Evolutionary conservation across 2,888 invertebrate genomes (phyloP).

Genomic region (Drosophila algonquin): DNA sequence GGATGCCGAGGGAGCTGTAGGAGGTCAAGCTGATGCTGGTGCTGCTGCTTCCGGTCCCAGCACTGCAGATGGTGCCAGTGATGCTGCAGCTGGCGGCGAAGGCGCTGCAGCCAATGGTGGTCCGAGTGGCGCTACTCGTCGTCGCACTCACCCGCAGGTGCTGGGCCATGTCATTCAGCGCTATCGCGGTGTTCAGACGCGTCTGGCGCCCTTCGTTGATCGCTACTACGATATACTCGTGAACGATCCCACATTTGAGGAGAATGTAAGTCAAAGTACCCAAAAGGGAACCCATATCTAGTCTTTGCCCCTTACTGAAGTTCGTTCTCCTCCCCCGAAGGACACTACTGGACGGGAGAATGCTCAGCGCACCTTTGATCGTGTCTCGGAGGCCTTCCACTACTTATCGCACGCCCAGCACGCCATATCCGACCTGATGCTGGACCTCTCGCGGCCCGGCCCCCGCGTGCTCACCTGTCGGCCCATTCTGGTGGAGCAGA

Average conservation of each 20-base stretch:
- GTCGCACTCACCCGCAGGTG: slow-evolving; percentile 82
- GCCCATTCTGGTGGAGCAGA: slow-evolving; percentile 89
- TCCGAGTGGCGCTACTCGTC: slow-evolving; percentile 57
- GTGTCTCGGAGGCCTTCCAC: slow-evolving; percentile 92
- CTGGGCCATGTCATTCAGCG: slow-evolving; percentile 82
- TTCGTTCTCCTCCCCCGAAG: slow-evolving; percentile 39
- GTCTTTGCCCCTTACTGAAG: slow-evolving; percentile 20
- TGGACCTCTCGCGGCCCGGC: slow-evolving; percentile 88
- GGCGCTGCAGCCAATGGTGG: slow-evolving; percentile 27
- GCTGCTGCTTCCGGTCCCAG: not conserved
- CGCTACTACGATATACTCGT: slow-evolving; percentile 87
- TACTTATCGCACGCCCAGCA: slow-evolving; percentile 95
- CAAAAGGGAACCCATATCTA: not conserved
- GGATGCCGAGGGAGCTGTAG: slow-evolving; percentile 39
- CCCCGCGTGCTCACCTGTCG: slow-evolving; percentile 89
- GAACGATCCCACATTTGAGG: slow-evolving; percentile 86
- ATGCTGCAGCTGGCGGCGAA: slow-evolving; percentile 22
- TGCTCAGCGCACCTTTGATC: slow-evolving; percentile 88
- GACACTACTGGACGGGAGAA: slow-evolving; percentile 84
- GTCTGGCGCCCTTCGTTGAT: slow-evolving; percentile 88
- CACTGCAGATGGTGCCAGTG: slow-evolving; percentile 4
- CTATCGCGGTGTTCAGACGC: slow-evolving; percentile 82
- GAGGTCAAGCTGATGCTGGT: slow-evolving; percentile 24
- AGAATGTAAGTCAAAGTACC: slow-evolving; percentile 66
- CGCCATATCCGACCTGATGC: slow-evolving; percentile 93